A percentile compares a stretch with the other conserved stretches of the same genome.
Evolutionary conservation across 2,113 vertebrate genomes (phyloP).

Genomic region (Ctenodactylus gundi): DNA sequence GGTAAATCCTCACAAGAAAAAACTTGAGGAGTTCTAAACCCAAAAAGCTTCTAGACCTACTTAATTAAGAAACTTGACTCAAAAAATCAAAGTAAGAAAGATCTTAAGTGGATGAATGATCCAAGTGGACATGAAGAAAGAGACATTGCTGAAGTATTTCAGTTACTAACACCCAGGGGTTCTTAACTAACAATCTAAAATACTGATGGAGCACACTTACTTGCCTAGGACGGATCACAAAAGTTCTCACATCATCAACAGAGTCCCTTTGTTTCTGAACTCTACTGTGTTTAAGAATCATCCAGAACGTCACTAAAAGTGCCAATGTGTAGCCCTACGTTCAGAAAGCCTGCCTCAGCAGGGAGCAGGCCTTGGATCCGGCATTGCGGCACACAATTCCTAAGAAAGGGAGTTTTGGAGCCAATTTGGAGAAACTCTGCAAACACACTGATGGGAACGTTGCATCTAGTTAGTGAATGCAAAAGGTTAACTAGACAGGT

Average conservation of each 20-base stretch:
- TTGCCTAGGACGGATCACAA: neutral
- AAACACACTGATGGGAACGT: neutral
- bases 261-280: neutral
- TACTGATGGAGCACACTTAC: neutral
- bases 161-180: neutral
- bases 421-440: neutral
- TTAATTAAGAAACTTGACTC: neutral
- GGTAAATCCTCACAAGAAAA: neutral
- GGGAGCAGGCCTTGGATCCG: accelerated
- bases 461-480: neutral
- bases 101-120: neutral
- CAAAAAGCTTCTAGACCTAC: neutral
- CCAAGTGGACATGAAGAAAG: neutral
- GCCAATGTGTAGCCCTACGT: neutral
- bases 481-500: neutral
- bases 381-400: neutral
- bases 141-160: neutral
- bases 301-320: neutral
- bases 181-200: neutral
- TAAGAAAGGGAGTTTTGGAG: neutral
- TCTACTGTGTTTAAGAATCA: neutral
- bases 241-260: neutral
- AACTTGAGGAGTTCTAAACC: neutral
- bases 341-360: neutral
- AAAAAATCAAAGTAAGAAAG: neutral